Base-by-base conservation (phyloP, 2,113 vertebrate species). In the Anarhynchus alexandrinus region DNA sequence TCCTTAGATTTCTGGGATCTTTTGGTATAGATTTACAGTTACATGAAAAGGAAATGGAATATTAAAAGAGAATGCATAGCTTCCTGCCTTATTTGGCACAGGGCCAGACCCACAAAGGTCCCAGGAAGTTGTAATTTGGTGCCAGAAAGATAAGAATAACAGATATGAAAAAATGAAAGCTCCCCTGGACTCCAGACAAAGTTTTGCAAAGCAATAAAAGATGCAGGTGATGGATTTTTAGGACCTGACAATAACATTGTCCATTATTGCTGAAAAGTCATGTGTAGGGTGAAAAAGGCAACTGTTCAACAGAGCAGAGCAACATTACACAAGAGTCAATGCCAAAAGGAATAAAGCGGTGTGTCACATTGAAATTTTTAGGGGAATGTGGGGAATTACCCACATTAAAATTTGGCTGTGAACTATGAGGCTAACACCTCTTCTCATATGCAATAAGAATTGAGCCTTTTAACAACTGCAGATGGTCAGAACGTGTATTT, bases 161-260 rank as follows among this genome's bases (percentile, higher is more conserved):
- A 95, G 92, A 83, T 80, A 95, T 10, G 62, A 79, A 93, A 84
- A 96, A 90, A 52, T 10, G 59, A 94, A 90, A 90, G 82, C 76
- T 93, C 25, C 32, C n/a, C 79, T 90, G 87, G 73, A 80, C 94
- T 95, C 85, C 94, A 87, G 89, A 66, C 89, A 40, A 78, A 96
- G 88, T 94, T 94, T 62, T 55, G 64, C 59, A 81, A 51, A 74
- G 96, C 92, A 96, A 93, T 96, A 95, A 96, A 94, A 94, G 92
- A 86, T 47, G 88, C 94, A 95, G 95, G 96, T 82, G 94, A 92
- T 3, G 29, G 82, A 80, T 77, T 95, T 97, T 97, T 96, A 97
- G 96, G 90, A 65, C 40, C 90, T 96, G 96, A 90, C 94, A 93
- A 36, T 90, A 86, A 96, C 92, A 81, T 96, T 96, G 95, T 90